A percentile compares a stretch with the other conserved stretches of the same genome.
phyloP scores from a whole-genome alignment of 2,113 vertebrate species.

The Hippocampus mohnikei region DNA sequence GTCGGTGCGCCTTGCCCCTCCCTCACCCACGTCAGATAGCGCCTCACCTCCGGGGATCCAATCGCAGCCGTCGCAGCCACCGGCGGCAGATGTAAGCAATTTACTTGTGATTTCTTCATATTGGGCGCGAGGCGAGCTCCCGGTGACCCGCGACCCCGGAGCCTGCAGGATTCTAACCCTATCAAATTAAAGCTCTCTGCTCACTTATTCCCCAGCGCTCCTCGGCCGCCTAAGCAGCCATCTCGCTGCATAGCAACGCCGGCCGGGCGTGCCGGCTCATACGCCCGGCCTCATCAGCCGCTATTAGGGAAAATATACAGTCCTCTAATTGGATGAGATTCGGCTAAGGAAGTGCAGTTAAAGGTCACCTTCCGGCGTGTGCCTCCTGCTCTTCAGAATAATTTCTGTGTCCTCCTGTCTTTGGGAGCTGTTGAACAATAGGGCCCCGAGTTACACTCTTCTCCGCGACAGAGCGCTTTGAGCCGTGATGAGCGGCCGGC shows the following conservation, averaged over 20 bases:
- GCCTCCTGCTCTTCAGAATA: conserved; percentile 85
- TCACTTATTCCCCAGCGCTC: conserved; percentile 99
- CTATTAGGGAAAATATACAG: conserved; percentile 99
- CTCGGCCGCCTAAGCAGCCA: conserved; percentile 89
- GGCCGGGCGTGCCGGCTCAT: conserved; percentile 92
- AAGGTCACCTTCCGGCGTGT: conserved; percentile 95
- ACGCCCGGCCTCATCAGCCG: conserved; percentile 93
- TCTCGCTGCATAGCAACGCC: conserved; percentile 97
- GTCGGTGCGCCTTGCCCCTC: conserved; percentile 84
- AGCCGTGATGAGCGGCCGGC: conserved; percentile 60
- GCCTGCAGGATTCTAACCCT: conserved; percentile 99
- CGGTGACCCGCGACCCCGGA: conserved; percentile 88
- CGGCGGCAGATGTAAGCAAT: conserved; percentile 99
- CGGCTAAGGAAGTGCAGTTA: conserved; percentile 97
- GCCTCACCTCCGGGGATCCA: conserved; percentile 85
- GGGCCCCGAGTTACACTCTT: conserved; percentile 86
- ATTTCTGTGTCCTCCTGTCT: conserved; percentile 76
- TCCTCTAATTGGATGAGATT: conserved; percentile 99
- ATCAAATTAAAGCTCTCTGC: conserved; percentile 99
- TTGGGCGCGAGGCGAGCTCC: conserved; percentile 95
- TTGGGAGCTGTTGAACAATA: conserved; percentile 87
- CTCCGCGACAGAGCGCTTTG: conserved; percentile 66
- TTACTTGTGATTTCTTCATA: conserved; percentile 99
- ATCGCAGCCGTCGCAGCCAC: conserved; percentile 92
- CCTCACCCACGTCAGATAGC: conserved; percentile 86